Evolutionary conservation across 2,797 vertebrate genomes (phyloP), one percentile per base, ranked within the genome.

Genomic region (Pseudotriccus pelzelni): DNA sequence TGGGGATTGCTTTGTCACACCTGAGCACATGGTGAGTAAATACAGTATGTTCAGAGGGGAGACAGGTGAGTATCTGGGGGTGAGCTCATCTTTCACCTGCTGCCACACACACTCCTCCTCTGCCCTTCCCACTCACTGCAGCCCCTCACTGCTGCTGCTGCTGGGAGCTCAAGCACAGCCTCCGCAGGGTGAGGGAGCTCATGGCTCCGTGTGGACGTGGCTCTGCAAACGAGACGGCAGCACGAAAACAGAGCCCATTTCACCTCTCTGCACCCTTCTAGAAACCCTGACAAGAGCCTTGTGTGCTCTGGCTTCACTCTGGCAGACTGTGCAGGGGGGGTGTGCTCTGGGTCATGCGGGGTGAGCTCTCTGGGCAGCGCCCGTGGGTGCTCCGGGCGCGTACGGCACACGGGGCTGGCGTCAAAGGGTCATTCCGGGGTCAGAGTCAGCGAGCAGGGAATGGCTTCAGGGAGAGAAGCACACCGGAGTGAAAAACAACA

Each of bases 51-150:
- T 96, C 89, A 93, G 53, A 67, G 81, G 87, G 49, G 30, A 95
- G 69, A 82, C 21, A 30, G 73, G 3, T 81, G 79, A 62, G 69
- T 46, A 76, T 69, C 76, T 92, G 89, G 47, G 44, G 43, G 46
- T 85, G 84, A 96, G 90, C 91, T 97, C 94, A 91, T 90, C 89
- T 93, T 91, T 58, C 83, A 90, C 43, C 72, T 76, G 62, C 80
- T 81, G 79, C 69, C 83, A 93, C 83, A 82, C 78, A 84, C 63
- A 25, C 28, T 88, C 87, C 72, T 92, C 81, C 94, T 86, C 87
- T 91, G 73, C 91, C 83, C 52, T 79, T 87, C 89, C 93, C 79
- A 90, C 75, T 72, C 3, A 0, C 67, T 86, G 89, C 75, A 90
- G 76, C 56, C 92, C 77, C 75, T 72, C 3, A 0, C 67, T 86